Evolutionary conservation across 2,888 invertebrate genomes (phyloP).

Genomic region (Drosophila siamana): DNA sequence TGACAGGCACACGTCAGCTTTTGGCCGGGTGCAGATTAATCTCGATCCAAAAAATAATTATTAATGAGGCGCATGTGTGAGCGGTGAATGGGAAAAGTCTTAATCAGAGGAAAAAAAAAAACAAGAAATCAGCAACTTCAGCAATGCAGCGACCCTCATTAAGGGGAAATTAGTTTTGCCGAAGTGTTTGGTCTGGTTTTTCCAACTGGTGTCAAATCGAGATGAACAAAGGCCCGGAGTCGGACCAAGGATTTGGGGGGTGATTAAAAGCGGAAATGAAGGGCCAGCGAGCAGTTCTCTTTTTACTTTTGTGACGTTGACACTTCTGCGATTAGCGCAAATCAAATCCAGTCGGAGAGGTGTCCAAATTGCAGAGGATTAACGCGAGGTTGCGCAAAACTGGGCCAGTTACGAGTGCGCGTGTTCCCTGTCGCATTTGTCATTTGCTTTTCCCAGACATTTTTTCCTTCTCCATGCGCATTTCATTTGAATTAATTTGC

Average conservation of each 20-base stretch:
- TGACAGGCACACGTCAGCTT: constrained; percentile 79
- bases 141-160: constrained; percentile 76
- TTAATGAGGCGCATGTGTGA: constrained; percentile 77
- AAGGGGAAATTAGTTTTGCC: constrained; percentile 82
- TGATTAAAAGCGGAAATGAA: constrained; percentile 79
- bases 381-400: constrained; percentile 17
- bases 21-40: constrained; percentile 72
- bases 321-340: constrained; percentile 79
- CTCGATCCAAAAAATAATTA: constrained; percentile 75
- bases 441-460: constrained; percentile 10
- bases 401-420: constrained; percentile 28
- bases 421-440: constrained; percentile 10
- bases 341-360: constrained; percentile 69
- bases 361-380: constrained; percentile 77
- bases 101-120: constrained; percentile 50
- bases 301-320: constrained; percentile 49
- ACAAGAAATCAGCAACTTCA: constrained; percentile 20
- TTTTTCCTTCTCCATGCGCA: constrained; percentile 37
- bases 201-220: constrained; percentile 59
- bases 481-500: constrained; percentile 83
- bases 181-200: constrained; percentile 46
- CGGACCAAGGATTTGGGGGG: constrained; percentile 36
- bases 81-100: constrained; percentile 61
- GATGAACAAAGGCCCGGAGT: constrained; percentile 55
- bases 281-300: constrained; percentile 41